These are phyloP conservation scores for Gymnocypris eckloni DNA, from an alignment of 2,797 vertebrate genomes.

Conservation along the genomic window DNA sequence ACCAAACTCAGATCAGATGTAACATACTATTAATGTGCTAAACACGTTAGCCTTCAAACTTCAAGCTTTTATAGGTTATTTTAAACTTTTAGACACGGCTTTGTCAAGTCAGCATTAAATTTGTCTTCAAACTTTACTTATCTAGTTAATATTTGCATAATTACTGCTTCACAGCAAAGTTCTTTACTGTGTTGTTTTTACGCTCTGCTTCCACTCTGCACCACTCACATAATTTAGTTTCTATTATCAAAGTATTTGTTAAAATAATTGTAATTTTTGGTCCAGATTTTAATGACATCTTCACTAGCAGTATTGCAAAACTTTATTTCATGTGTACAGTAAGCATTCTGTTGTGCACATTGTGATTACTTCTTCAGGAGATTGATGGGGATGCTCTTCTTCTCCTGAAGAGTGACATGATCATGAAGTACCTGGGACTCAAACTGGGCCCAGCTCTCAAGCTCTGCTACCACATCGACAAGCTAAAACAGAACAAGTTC, in stretches of 20 bases:
- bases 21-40: not conserved
- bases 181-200: not conserved
- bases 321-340: not conserved
- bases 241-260: not conserved
- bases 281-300: not conserved
- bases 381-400: conserved; percentile 94
- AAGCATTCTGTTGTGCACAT: not conserved
- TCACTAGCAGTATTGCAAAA: not conserved
- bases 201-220: not conserved
- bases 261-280: not conserved
- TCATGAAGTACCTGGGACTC: conserved; percentile 98
- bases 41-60: not conserved
- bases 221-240: not conserved
- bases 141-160: not conserved
- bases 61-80: not conserved
- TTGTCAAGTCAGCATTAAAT: not conserved
- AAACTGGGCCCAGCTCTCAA: conserved; percentile 95
- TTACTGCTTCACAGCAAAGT: not conserved
- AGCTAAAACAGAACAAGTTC: conserved; percentile 90
- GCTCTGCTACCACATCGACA: conserved; percentile 96
- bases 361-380: conserved; percentile 79
- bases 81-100: not conserved
- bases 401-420: conserved; percentile 94
- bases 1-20: not conserved
- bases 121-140: not conserved